Base-by-base conservation (phyloP, 2,888 invertebrate species). In the Synanthedon andrenaeformis region DNA sequence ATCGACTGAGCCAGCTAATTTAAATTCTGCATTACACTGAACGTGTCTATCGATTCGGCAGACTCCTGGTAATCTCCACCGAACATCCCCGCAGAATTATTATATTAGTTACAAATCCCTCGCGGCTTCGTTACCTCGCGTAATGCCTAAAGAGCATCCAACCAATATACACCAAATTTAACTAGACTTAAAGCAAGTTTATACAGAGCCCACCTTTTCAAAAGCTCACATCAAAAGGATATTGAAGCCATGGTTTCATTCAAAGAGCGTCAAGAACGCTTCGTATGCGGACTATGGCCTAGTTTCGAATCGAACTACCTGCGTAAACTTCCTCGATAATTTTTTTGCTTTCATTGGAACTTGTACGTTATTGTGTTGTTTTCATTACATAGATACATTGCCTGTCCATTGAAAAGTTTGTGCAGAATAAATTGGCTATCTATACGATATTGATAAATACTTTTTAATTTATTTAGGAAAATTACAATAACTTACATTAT, bases 71-170 rank as follows among this genome's bases (percentile, higher is more conserved):
- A 67, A 69, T 69, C 67, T 66, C 60, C 61, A 51, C 60, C 52
- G 58, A 57, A 60, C 59, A 67, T 67, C 66, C 65, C 64, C 52
- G 53, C 58, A 66, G 68, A 67, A 64, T 71, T 68, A 64, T 71
- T 68, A 65, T 67, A 68, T 72, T 69, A 66, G 65, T 63, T 61
- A 64, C 67, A 64, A 67, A 66, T 66, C 72, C 69, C 69, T 52
- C 52, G 63, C 59, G 70, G 59, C 62, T 63, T 65, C 55, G 66
- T 67, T 72, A 67, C 63, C 58, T 56, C 53, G 55, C 51, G 54
- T 57, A 59, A 53, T 58, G 57, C 52, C 52, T 60, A 56, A 58
- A 56, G 52, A 59, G 56, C 51, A 52, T 53, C 54, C 57, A 63
- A 61, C 58, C 53, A 58, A 56, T 55, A 55, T 58, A 49, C 23